These are phyloP conservation scores for Octonoba sinensis DNA, from an alignment of 2,888 invertebrate genomes.

Conservation along the genomic window DNA sequence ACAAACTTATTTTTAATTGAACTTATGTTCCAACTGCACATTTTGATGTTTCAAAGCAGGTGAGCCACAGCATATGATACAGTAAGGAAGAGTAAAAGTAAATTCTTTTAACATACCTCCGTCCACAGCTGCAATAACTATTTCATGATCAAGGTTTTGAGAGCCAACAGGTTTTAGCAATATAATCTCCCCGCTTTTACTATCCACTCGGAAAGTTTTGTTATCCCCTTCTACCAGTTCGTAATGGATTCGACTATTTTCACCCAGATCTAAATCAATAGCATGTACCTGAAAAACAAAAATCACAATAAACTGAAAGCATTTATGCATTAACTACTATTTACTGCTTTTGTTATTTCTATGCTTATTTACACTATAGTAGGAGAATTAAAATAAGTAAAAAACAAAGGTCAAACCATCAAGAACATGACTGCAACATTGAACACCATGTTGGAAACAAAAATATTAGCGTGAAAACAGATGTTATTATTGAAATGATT, in stretches of 20 bases:
- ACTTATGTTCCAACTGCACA: too few species aligned
- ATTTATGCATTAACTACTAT: neutral
- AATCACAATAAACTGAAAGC: neutral
- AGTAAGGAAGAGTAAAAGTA: too few species aligned
- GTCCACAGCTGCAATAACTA: slow-evolving; percentile 89
- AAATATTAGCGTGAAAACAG: too few species aligned
- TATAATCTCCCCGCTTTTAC: slow-evolving; percentile 86
- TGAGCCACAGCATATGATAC: too few species aligned
- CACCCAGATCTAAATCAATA: slow-evolving; percentile 87
- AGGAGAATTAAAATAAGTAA: too few species aligned
- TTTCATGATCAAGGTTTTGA: slow-evolving; percentile 70
- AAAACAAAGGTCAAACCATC: too few species aligned
- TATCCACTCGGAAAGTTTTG: slow-evolving; percentile 89
- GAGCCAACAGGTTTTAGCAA: slow-evolving; percentile 78
- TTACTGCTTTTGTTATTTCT: neutral
- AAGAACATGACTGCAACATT: too few species aligned
- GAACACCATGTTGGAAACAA: too few species aligned
- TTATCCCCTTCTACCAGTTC: slow-evolving; percentile 84
- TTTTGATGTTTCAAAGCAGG: too few species aligned
- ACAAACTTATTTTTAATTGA: too few species aligned
- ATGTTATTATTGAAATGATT: too few species aligned
- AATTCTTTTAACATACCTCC: slow-evolving; percentile 76
- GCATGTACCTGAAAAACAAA: slow-evolving; percentile 79
- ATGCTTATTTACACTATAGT: too few species aligned
- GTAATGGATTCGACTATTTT: slow-evolving; percentile 91